phyloP scores from a whole-genome alignment of 1,140 invertebrate species.

The Druon quercuslanigerum region DNA sequence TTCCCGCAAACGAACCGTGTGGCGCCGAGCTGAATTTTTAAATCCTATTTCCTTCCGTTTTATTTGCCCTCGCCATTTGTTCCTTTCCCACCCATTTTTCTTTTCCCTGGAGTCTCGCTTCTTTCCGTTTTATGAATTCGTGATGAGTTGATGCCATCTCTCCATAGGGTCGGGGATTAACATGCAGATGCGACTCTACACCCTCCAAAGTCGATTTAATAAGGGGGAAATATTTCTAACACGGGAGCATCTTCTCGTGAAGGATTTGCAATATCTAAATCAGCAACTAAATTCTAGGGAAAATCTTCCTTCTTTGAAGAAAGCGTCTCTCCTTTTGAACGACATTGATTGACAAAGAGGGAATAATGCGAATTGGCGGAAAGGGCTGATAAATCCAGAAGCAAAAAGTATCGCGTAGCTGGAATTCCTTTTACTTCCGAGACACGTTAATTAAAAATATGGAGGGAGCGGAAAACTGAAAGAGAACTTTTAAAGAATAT shows the following conservation, averaged over 20 bases:
- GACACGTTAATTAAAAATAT: constrained; percentile 17
- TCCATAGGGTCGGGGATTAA: not conserved
- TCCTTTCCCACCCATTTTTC: constrained; percentile 31
- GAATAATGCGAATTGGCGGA: constrained; percentile 6
- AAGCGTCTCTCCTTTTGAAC: constrained; percentile 26
- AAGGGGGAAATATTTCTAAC: constrained; percentile 42
- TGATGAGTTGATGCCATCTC: constrained; percentile 54
- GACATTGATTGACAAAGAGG: not conserved
- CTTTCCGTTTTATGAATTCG: constrained; percentile 59
- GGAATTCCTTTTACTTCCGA: not conserved
- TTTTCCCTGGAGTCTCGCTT: constrained; percentile 25
- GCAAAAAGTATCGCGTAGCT: not conserved
- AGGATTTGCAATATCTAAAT: not conserved
- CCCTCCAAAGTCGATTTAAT: constrained; percentile 37
- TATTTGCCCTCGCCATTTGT: constrained; percentile 6
- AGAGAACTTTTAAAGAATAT: not conserved
- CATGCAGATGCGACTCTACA: constrained; percentile 4
- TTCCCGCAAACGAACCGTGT: constrained; percentile 14
- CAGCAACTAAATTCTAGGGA: constrained; percentile 40
- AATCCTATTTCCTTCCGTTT: constrained; percentile 37
- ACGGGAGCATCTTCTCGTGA: constrained; percentile 32
- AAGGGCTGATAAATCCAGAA: constrained; percentile 18
- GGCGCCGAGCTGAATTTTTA: constrained; percentile 17
- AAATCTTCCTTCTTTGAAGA: constrained; percentile 39
- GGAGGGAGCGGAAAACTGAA: not conserved